A percentile compares a stretch with the other conserved stretches of the same genome.
phyloP scores from a whole-genome alignment of 2,888 invertebrate species.

The Subacronicta megacephala region DNA sequence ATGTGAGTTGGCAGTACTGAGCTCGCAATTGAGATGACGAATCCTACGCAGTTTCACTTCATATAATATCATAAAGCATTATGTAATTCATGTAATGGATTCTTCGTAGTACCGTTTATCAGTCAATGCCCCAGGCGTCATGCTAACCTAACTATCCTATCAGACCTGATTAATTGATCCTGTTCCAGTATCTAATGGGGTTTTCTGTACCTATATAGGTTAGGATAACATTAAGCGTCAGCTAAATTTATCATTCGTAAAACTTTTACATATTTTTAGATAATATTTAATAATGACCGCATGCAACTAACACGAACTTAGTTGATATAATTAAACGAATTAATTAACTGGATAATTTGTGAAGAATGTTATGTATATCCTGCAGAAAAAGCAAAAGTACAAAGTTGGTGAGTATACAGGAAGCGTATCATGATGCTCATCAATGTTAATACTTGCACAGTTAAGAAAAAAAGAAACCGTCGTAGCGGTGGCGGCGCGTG shows the following conservation, averaged over 20 bases:
- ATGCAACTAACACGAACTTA: neutral
- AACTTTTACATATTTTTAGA: no score
- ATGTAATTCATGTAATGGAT: conserved; percentile 25
- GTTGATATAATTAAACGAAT: neutral
- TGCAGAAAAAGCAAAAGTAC: conserved; percentile 24
- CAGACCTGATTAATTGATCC: no score
- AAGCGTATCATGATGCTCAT: conserved; percentile 56
- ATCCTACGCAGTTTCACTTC: conserved; percentile 52
- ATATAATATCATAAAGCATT: conserved; percentile 33
- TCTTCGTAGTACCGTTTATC: conserved; percentile 29
- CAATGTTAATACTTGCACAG: conserved; percentile 64
- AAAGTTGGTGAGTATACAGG: conserved; percentile 46
- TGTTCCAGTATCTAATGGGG: no score
- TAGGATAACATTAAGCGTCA: no score
- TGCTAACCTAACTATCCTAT: no score
- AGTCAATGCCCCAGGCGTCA: neutral
- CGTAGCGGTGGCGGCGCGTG: conserved; percentile 45
- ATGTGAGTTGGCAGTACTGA: conserved; percentile 66
- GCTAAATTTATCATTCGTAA: no score
- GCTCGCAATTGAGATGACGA: conserved; percentile 57
- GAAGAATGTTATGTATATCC: conserved; percentile 28
- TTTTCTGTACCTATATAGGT: no score
- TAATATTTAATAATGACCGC: no score
- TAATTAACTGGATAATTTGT: conserved; percentile 9
- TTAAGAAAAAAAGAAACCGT: conserved; percentile 67